Conservation (phyloP, 2,113 vertebrate genomes). For the Brachypodius melanocephalos region DNA sequence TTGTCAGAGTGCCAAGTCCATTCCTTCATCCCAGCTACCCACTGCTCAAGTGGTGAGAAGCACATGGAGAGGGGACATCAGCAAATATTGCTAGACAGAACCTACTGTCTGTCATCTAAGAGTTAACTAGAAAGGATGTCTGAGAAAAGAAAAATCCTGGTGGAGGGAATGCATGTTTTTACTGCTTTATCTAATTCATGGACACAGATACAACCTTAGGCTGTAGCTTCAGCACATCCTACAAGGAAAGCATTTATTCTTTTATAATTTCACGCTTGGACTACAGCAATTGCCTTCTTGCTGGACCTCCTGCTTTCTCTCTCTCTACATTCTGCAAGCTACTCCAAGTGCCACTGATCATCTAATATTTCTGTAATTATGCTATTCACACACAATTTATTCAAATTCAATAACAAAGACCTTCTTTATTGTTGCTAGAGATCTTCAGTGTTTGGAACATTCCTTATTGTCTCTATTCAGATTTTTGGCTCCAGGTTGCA, state of each 20-base stretch:
- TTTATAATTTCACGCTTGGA: slow-evolving; percentile 8
- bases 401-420: not conserved
- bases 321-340: not conserved
- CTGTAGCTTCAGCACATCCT: slow-evolving; percentile 13
- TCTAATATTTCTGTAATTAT: not conserved
- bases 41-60: not conserved
- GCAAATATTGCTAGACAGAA: not conserved
- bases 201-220: not conserved
- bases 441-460: not conserved
- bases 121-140: not conserved
- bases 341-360: not conserved
- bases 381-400: not conserved
- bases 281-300: not conserved
- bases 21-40: not conserved
- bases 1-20: not conserved
- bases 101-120: not conserved
- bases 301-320: not conserved
- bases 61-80: not conserved
- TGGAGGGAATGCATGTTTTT: not conserved
- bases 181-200: not conserved
- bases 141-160: not conserved
- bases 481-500: not conserved
- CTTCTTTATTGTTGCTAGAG: not conserved
- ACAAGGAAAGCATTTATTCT: not conserved
- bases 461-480: not conserved